phyloP scores from a whole-genome alignment of 1,140 invertebrate species.

The Cotesia vestalis region DNA sequence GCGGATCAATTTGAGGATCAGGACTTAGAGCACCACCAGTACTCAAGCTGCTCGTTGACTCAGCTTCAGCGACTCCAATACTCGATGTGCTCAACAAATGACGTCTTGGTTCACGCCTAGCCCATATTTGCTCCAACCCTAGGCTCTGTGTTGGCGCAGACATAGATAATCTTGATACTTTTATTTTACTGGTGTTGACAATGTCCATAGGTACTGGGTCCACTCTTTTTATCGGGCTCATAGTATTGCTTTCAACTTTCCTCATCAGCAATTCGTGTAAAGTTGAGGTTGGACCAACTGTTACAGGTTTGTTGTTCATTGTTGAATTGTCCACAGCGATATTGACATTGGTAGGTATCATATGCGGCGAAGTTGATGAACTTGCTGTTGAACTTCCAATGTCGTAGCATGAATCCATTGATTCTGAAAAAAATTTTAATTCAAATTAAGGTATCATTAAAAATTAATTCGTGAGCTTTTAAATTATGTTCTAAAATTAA shows the following conservation, averaged over 20 bases:
- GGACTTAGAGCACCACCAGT: conserved; percentile 85
- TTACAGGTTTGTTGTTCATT: conserved; percentile 16
- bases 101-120: conserved; percentile 82
- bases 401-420: conserved; percentile 32
- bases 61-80: conserved; percentile 76
- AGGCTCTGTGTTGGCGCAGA: conserved; percentile 82
- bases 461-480: conserved; percentile 4
- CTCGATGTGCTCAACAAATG: conserved; percentile 88
- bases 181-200: conserved; percentile 58
- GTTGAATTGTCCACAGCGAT: too few relatives aligned
- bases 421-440: conserved; percentile 27
- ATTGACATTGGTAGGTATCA: conserved; percentile 2
- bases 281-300: conserved; percentile 57
- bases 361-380: conserved; percentile 61
- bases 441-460: background rate
- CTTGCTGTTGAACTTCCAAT: conserved; percentile 63
- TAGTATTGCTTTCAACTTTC: conserved; percentile 62
- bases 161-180: conserved; percentile 76
- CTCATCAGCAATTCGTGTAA: conserved; percentile 77
- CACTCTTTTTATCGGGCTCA: conserved; percentile 49
- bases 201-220: conserved; percentile 49
- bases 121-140: conserved; percentile 84
- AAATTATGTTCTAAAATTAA: too few relatives aligned
- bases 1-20: conserved; percentile 75
- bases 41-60: conserved; percentile 86